These are phyloP conservation scores for Dendrolimus punctatus DNA, from an alignment of 1,140 invertebrate species.

Conservation along the genomic window DNA sequence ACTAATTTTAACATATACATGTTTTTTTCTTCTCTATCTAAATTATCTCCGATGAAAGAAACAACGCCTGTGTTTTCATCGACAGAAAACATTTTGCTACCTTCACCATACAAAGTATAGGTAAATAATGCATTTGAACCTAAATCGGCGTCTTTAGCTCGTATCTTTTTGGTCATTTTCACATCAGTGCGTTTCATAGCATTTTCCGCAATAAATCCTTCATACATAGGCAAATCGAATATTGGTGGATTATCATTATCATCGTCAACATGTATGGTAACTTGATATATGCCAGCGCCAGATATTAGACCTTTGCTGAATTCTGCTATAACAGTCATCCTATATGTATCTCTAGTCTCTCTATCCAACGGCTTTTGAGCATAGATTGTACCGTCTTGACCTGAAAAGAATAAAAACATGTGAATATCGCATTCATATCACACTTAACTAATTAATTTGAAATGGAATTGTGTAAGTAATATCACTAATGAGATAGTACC, in stretches of 20 bases:
- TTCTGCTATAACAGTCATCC: constrained; percentile 86
- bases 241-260: constrained; percentile 93
- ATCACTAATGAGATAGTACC: constrained; percentile 52
- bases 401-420: constrained; percentile 32
- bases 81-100: constrained; percentile 83
- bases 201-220: constrained; percentile 87
- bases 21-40: constrained; percentile 84
- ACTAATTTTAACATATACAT: constrained; percentile 80
- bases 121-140: constrained; percentile 83
- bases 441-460: not conserved
- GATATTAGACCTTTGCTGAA: constrained; percentile 76
- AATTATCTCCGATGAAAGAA: constrained; percentile 72
- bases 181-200: constrained; percentile 81
- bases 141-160: constrained; percentile 84
- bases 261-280: constrained; percentile 86
- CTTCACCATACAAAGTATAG: constrained; percentile 82
- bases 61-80: constrained; percentile 79
- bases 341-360: constrained; percentile 81
- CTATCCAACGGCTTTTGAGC: constrained; percentile 83
- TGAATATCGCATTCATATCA: not conserved
- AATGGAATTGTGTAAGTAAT: not conserved
- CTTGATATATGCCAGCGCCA: constrained; percentile 83
- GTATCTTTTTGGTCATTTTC: constrained; percentile 77
- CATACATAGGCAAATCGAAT: constrained; percentile 81
- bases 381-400: constrained; percentile 82